A percentile compares a stretch with the other conserved stretches of the same genome.
phyloP scores from a whole-genome alignment of 2,888 invertebrate genomes.

The Spodoptera littoralis region DNA sequence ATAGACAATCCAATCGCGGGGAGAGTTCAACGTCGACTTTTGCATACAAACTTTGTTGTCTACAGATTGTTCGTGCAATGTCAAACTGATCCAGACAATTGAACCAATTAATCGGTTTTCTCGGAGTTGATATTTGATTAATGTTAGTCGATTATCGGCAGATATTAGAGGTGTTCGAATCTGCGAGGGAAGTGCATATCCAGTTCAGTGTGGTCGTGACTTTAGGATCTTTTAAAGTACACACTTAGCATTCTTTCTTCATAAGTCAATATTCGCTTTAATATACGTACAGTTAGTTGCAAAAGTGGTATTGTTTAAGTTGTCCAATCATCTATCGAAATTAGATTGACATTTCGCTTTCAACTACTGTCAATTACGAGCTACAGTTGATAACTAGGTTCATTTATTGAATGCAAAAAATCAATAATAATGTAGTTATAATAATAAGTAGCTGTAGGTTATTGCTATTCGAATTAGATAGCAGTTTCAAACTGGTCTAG shows the following conservation, averaged over 20 bases:
- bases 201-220: constrained; percentile 27
- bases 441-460: constrained; percentile 39
- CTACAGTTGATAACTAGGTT: constrained; percentile 40
- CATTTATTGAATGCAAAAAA: constrained; percentile 45
- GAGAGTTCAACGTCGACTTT: constrained; percentile 79
- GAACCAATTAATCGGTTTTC: constrained; percentile 82
- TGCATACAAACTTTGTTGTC: constrained; percentile 84
- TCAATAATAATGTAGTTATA: constrained; percentile 41
- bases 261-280: constrained; percentile 15
- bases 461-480: constrained; percentile 48
- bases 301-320: constrained; percentile 29
- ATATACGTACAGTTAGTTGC: constrained; percentile 21
- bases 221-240: constrained; percentile 7
- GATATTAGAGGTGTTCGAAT: constrained; percentile 38
- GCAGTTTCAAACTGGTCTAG: constrained; percentile 49
- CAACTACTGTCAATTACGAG: constrained; percentile 45
- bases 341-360: constrained; percentile 45
- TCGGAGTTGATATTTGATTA: constrained; percentile 68
- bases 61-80: constrained; percentile 79
- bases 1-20: constrained; percentile 81
- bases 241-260: constrained; percentile 10
- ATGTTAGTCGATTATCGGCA: constrained; percentile 53
- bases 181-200: constrained; percentile 28
- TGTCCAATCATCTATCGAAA: constrained; percentile 24
- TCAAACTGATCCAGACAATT: constrained; percentile 83